phyloP scores from a whole-genome alignment of 2,113 vertebrate species.

The Cephalopterus ornatus region DNA sequence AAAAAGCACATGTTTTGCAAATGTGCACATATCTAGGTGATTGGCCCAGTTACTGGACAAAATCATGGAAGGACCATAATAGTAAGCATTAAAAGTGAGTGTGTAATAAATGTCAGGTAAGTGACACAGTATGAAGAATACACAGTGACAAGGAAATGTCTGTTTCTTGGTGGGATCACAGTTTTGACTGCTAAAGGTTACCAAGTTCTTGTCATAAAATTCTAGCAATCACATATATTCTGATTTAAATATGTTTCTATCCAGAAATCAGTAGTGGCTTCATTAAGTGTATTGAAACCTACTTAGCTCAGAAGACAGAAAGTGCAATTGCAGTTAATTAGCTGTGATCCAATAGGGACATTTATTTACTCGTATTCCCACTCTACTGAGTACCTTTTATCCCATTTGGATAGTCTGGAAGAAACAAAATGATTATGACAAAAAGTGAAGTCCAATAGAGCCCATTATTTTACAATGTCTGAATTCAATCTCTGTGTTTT shows the following conservation, averaged over 20 bases:
- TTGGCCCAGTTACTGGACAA: background rate
- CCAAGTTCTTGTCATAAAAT: background rate
- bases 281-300: background rate
- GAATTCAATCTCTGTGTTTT: background rate
- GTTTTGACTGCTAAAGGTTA: background rate
- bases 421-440: background rate
- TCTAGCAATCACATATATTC: background rate
- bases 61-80: background rate
- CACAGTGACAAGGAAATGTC: background rate
- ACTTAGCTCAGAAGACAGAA: background rate
- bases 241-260: background rate
- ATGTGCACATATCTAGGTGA: rapidly evolving
- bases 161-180: background rate
- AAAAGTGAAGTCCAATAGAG: background rate
- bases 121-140: background rate
- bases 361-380: rapidly evolving
- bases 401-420: background rate
- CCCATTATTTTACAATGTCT: background rate
- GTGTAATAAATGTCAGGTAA: background rate
- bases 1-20: background rate
- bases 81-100: background rate
- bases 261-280: background rate
- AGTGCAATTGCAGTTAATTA: background rate
- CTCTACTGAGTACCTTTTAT: background rate
- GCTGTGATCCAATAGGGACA: background rate